Percentiles rank a stretch among this genome's conserved stretches.
phyloP scores from a whole-genome alignment of 2,797 vertebrate genomes.

The Coreius guichenoti region DNA sequence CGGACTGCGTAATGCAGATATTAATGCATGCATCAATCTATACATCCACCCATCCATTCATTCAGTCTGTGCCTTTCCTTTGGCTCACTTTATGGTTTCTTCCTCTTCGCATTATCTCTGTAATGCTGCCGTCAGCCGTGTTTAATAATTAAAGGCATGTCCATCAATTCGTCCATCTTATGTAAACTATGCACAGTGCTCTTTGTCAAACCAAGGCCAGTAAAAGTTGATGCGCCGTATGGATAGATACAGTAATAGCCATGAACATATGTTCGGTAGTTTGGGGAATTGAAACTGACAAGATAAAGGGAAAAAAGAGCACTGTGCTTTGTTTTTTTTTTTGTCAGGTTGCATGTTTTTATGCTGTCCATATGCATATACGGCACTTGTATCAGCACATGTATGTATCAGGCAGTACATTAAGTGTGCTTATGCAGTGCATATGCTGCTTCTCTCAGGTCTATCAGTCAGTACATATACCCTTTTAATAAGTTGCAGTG shows the following conservation, averaged over 20 bases:
- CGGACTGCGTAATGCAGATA: slow-evolving; percentile 45
- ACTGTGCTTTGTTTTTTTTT: not conserved
- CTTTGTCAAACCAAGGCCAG: slow-evolving; percentile 71
- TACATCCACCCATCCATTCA: slow-evolving; percentile 58
- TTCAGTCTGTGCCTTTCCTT: slow-evolving; percentile 66
- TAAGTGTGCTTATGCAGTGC: slow-evolving; percentile 24
- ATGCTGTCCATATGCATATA: slow-evolving; percentile 19
- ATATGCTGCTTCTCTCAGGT: not conserved
- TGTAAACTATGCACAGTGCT: slow-evolving; percentile 78
- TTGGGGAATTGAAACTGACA: slow-evolving; percentile 10
- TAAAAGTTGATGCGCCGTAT: slow-evolving; percentile 69
- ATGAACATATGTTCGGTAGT: slow-evolving; percentile 5
- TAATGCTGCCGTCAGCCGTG: slow-evolving; percentile 83
- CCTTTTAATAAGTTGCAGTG: slow-evolving; percentile 34
- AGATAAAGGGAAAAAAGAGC: not conserved
- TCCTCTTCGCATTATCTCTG: slow-evolving; percentile 82
- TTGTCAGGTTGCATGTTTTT: slow-evolving; percentile 14
- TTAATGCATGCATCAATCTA: slow-evolving; percentile 53
- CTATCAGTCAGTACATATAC: slow-evolving; percentile 28
- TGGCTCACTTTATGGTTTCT: slow-evolving; percentile 73
- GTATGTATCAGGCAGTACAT: slow-evolving; percentile 24
- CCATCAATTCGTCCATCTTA: slow-evolving; percentile 79
- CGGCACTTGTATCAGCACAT: slow-evolving; percentile 45
- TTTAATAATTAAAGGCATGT: slow-evolving; percentile 83
- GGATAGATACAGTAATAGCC: slow-evolving; percentile 29